A percentile compares a stretch with the other conserved stretches of the same genome.
These are phyloP conservation scores for Drosophila pallidifrons DNA, from an alignment of 1,140 invertebrate species.

Conservation along the genomic window DNA sequence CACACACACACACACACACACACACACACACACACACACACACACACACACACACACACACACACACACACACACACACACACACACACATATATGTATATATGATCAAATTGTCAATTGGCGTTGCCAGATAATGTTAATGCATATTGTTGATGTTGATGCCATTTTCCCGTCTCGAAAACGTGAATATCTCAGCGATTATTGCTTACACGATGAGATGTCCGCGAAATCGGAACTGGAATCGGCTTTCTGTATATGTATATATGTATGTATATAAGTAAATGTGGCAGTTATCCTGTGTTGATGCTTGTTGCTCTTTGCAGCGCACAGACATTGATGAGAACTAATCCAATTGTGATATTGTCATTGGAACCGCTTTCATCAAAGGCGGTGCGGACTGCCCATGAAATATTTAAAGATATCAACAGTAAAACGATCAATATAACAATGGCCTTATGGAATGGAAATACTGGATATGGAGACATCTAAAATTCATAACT, in stretches of 20 bases:
- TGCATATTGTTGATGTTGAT: not conserved
- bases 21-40: not conserved
- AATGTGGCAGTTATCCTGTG: not conserved
- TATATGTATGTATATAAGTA: not conserved
- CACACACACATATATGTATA: no score
- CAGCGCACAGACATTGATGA: slow-evolving; percentile 57
- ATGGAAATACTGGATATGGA: slow-evolving; percentile 54
- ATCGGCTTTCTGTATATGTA: not conserved
- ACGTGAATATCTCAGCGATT: slow-evolving; percentile 72
- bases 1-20: no score
- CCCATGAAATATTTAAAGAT: slow-evolving; percentile 8
- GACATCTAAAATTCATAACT: slow-evolving; percentile 27
- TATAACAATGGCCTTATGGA: not conserved
- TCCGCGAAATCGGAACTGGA: slow-evolving; percentile 50
- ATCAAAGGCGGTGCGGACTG: slow-evolving; percentile 53
- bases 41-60: not conserved
- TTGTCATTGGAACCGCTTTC: slow-evolving; percentile 57
- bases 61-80: no score
- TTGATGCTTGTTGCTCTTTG: slow-evolving; percentile 3
- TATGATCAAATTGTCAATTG: not conserved
- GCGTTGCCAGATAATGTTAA: not conserved
- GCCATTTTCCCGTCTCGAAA: slow-evolving; percentile 42
- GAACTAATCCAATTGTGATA: slow-evolving; percentile 71
- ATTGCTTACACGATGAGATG: slow-evolving; percentile 45
- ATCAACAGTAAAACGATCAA: not conserved